Base-by-base conservation (phyloP, 2,888 invertebrate genomes). In the Scaptomyza caliginosa region DNA sequence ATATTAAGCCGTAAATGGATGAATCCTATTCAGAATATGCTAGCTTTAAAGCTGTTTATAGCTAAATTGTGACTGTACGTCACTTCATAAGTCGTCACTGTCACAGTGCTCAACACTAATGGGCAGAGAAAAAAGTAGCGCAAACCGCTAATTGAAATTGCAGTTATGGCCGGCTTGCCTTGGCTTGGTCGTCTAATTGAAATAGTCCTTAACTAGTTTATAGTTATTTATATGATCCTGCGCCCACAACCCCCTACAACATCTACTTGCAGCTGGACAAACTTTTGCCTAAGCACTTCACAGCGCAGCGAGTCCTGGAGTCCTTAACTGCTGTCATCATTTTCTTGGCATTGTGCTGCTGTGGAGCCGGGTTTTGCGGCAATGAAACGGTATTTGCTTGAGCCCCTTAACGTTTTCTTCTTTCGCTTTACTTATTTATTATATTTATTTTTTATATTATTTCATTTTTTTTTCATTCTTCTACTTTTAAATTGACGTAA, bases 201-300 rank as follows among this genome's bases (percentile, higher is more conserved):
- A 83, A 83, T 76, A 72, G 83, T 82, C 85, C 74, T 76, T 83
- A 83, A 85, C 82, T 82, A 84, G 87, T 81, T 81, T 81, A 86
- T 81, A 81, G 86, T 86, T 81, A 81, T 81, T 84, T 81, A 77
- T 84, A 77, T 66, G 66, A 59, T 30, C 46, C 59, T 10, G 5
- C n/a, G 8, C 21, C 10, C 8, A 6, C 19, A 13, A 8, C 6
- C 10, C 34, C 26, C 26, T 6, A 24, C 1, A 3, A 1, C 24
- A 3, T 1, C 34, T 34, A 4, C 16, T 13, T n/a, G 11, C 4
- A 16, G 26, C 11, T 21, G 17, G 23, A 32, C 36, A 54, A 74
- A 64, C 59, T 73, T 68, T 50, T 46, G 17, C 52, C 50, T 36
- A 50, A 57, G 68, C 50, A 54, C 56, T 62, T 43, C 49, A 16